phyloP scores from a whole-genome alignment of 2,797 vertebrate species.

The Gobionotothen gibberifrons region DNA sequence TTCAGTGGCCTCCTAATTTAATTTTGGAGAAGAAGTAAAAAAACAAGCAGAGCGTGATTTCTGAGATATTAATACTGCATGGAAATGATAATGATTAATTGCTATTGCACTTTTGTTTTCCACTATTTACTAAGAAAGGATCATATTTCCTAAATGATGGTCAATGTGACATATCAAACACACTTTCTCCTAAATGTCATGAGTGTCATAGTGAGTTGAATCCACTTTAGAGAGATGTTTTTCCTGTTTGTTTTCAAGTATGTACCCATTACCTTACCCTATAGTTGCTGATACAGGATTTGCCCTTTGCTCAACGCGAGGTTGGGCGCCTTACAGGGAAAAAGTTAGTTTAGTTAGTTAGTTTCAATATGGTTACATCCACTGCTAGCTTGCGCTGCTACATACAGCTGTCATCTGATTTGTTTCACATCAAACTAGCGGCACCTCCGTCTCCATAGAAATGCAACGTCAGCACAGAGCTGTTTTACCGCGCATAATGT shows the following conservation, averaged over 20 bases:
- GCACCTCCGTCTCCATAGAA: too few species aligned
- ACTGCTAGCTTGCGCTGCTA: too few species aligned
- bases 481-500: too few species aligned
- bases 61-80: slow-evolving; percentile 72
- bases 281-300: too few species aligned
- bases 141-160: slow-evolving; percentile 18
- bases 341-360: too few species aligned
- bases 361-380: too few species aligned
- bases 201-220: neutral
- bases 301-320: too few species aligned
- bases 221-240: slow-evolving; percentile 1
- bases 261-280: neutral
- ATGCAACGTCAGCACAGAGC: too few species aligned
- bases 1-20: slow-evolving; percentile 75
- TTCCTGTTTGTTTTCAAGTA: neutral
- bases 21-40: slow-evolving; percentile 70
- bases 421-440: too few species aligned
- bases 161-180: slow-evolving; percentile 44
- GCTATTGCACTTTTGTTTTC: slow-evolving; percentile 53
- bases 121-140: slow-evolving; percentile 54
- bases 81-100: slow-evolving; percentile 73
- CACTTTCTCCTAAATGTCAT: slow-evolving; percentile 12
- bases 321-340: too few species aligned
- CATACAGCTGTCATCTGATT: too few species aligned
- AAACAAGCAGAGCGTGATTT: slow-evolving; percentile 59